Percentiles rank a stretch among this genome's conserved stretches.
Evolutionary conservation across 2,797 vertebrate genomes (phyloP).

Genomic region (Leptoclinus maculatus): DNA sequence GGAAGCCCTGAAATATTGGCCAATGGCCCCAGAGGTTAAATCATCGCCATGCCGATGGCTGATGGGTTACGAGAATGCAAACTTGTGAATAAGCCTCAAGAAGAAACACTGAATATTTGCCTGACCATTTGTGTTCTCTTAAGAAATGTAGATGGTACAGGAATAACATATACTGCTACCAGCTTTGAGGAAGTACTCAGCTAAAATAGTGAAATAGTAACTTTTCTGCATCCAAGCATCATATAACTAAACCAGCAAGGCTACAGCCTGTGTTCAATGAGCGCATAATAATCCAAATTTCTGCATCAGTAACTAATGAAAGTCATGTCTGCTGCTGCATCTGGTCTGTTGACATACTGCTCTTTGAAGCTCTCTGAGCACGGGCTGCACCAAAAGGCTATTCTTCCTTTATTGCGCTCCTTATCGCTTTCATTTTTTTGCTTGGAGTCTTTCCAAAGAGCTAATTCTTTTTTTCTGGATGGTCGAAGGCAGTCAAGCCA

Average conservation of each 20-base stretch:
- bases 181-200: constrained; percentile 11
- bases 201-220: constrained; percentile 2
- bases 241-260: constrained; percentile 16
- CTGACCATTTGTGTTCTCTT: neutral
- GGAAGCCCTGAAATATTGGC: neutral
- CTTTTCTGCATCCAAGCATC: constrained; percentile 8
- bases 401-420: constrained; percentile 67
- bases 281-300: constrained; percentile 54
- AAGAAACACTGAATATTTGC: neutral
- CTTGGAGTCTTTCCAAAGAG: constrained; percentile 74
- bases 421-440: constrained; percentile 70
- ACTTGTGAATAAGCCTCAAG: neutral
- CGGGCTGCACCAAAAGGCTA: constrained; percentile 69
- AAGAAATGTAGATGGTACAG: neutral
- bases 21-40: neutral
- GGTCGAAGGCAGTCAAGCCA: constrained; percentile 74
- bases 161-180: neutral
- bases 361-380: constrained; percentile 68
- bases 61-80: neutral
- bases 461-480: constrained; percentile 72
- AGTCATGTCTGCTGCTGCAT: constrained; percentile 66
- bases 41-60: neutral
- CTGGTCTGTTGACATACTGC: constrained; percentile 66
- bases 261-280: constrained; percentile 28
- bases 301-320: constrained; percentile 62